Evolutionary conservation across 1,140 invertebrate genomes (phyloP).

Genomic region (Drosophila prosaltans): DNA sequence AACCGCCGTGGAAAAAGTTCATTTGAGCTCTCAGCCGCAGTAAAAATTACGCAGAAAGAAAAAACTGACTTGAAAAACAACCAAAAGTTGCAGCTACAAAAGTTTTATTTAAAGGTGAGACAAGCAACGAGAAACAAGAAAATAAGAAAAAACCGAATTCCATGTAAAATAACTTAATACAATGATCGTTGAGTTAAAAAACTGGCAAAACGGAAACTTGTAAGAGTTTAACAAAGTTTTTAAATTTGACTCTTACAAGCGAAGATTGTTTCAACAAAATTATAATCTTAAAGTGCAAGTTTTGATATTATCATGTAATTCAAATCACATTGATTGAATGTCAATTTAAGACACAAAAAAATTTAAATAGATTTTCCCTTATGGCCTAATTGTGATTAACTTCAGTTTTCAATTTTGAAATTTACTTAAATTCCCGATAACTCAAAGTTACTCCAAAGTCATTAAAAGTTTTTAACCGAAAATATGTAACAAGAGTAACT

Average conservation of each 20-base stretch:
- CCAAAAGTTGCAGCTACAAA: background rate
- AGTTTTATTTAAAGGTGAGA: background rate
- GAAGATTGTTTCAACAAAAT: too few relatives aligned
- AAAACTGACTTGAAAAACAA: background rate
- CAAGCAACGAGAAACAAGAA: background rate
- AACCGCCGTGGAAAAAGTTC: conserved; percentile 23
- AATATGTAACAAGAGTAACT: too few relatives aligned
- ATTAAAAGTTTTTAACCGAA: too few relatives aligned
- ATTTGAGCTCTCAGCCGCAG: conserved; percentile 28
- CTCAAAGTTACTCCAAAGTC: too few relatives aligned
- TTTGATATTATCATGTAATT: background rate
- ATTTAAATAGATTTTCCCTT: background rate
- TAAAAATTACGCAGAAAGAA: conserved; percentile 32
- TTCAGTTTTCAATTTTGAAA: too few relatives aligned
- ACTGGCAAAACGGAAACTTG: background rate
- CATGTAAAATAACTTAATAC: conserved; percentile 2
- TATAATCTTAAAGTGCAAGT: background rate
- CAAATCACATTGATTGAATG: background rate
- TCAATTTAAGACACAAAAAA: background rate
- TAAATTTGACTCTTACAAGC: too few relatives aligned
- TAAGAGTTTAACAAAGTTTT: background rate
- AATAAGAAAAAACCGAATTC: background rate
- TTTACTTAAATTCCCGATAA: too few relatives aligned
- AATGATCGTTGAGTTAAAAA: background rate
- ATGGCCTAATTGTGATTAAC: too few relatives aligned